Base-by-base conservation (phyloP, 2,797 vertebrate species). In the Thamnophis elegans region DNA sequence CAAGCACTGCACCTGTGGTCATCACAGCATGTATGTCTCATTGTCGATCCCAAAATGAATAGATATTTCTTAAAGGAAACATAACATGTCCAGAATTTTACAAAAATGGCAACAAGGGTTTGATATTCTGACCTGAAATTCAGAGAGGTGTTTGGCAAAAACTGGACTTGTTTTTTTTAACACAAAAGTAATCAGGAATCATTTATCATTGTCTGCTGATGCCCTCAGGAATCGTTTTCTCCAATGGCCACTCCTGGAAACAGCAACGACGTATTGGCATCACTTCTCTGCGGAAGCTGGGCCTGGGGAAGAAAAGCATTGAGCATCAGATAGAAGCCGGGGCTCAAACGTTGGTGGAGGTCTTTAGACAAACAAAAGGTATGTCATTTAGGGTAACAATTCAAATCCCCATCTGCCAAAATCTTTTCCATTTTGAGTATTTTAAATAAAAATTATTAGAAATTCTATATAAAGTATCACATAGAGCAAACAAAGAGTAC, bases 231-330 rank as follows among this genome's bases (percentile, higher is more conserved):
- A 89, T 92, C 26, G 6, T 68, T 14, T 26, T 89, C 59, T 86
- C 92, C 20, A 92, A 90, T 0, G 88, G 92, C 7, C 59, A 47
- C 51, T 89, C 32, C 78, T 92, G 92, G 92, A 92, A 92, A 26
- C 92, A 92, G 88, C 92, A 92, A 59, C 62, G 92, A 47, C 78
- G 7, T 1, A 86, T 92, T 22, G 78, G 47, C 5, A 10, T 85
- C 8, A 26, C 60, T 42, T 65, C 92, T 28, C n/a, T 92, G 88
- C n/a, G 92, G 25, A 62, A 54, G 6, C 51, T 92, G 32, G 92
- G 92, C 10, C 25, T 92, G 59, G 92, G 92, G 42, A 92, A 89
- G n/a, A 92, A 89, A 56, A 82, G 92, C n/a, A 56, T 92, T 82
- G 92, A 92, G 32, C 32, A 47, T 20, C 88, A 86, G 3, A 68